phyloP scores from a whole-genome alignment of 1,140 invertebrate species.

The Heterodera carotae region DNA sequence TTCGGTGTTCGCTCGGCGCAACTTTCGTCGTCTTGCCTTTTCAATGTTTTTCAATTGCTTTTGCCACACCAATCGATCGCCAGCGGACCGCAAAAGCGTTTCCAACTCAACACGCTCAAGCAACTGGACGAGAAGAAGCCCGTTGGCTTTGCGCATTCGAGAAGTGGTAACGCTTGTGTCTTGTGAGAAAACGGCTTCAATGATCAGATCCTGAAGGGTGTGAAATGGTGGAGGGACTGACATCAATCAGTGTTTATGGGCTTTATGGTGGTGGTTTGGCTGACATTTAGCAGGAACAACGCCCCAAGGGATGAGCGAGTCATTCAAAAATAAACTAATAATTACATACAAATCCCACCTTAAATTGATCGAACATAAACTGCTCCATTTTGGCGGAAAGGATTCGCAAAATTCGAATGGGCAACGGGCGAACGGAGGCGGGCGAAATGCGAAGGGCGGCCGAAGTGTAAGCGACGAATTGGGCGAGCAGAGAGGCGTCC shows the following conservation, averaged over 20 bases:
- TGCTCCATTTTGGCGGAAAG: constrained; percentile 26
- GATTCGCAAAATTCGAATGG: constrained; percentile 41
- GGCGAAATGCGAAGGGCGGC: constrained; percentile 21
- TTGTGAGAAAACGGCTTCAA: constrained; percentile 38
- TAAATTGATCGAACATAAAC: constrained; percentile 36
- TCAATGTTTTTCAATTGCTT: constrained; percentile 45
- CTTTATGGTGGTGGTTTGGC: too few relatives aligned
- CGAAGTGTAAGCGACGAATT: constrained; percentile 20
- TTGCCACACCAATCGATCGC: constrained; percentile 17
- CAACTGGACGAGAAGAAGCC: constrained; percentile 30
- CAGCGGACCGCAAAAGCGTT: constrained; percentile 21
- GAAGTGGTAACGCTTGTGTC: constrained; percentile 21
- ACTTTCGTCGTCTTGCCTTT: constrained; percentile 26
- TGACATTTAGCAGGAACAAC: too few relatives aligned
- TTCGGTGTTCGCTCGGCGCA: constrained; percentile 5
- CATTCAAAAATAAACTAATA: neutral
- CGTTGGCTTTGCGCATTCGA: constrained; percentile 34
- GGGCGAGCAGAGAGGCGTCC: constrained; percentile 33
- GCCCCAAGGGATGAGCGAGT: too few relatives aligned
- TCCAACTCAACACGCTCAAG: constrained; percentile 38
- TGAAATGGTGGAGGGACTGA: too few relatives aligned
- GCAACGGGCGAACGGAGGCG: constrained; percentile 29
- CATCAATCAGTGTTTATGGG: too few relatives aligned
- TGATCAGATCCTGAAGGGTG: constrained; percentile 29
- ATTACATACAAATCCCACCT: neutral